Evolutionary conservation across 2,113 vertebrate genomes (phyloP).

Genomic region (Muntiacus muntjak): DNA sequence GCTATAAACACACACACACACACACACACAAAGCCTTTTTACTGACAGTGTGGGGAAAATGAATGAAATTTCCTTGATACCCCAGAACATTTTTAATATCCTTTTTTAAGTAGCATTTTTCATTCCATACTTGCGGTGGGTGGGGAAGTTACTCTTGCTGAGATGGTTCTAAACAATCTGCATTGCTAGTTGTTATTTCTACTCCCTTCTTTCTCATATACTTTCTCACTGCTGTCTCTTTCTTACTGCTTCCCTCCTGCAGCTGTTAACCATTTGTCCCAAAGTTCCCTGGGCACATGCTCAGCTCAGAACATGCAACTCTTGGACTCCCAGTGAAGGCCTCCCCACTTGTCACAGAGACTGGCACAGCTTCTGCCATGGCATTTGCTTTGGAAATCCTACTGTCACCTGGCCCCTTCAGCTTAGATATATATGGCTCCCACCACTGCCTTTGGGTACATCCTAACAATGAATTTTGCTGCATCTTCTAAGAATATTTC

Average conservation of each 20-base stretch:
- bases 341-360: background rate
- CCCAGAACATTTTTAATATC: slow-evolving; percentile 19
- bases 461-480: background rate
- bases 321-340: background rate
- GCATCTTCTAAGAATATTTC: slow-evolving; percentile 9
- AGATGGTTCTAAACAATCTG: background rate
- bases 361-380: background rate
- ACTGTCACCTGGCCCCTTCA: background rate
- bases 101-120: background rate
- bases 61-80: slow-evolving; percentile 15
- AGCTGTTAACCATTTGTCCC: background rate
- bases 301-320: background rate
- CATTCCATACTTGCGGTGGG: background rate
- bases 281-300: background rate
- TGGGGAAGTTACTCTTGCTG: background rate
- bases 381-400: background rate
- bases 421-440: background rate
- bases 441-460: background rate
- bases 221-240: background rate
- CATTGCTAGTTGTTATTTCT: background rate
- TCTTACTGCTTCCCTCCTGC: background rate
- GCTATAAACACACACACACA: background rate
- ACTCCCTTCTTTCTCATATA: background rate
- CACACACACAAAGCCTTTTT: background rate
- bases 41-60: background rate